These are phyloP conservation scores for Timema podura DNA, from an alignment of 2,888 invertebrate genomes.

Conservation along the genomic window DNA sequence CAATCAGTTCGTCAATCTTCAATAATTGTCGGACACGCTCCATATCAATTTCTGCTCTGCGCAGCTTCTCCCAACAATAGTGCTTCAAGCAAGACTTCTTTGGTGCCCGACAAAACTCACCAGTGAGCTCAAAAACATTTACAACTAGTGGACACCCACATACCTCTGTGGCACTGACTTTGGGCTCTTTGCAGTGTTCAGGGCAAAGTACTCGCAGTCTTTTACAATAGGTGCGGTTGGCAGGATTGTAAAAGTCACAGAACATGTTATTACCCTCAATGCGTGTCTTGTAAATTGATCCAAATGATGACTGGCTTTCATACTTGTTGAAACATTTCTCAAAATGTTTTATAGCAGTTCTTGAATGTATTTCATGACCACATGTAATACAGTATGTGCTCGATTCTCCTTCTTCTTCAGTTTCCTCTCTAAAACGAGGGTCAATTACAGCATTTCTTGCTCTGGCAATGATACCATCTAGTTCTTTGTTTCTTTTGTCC, in stretches of 20 bases:
- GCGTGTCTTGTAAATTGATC: slow-evolving; percentile 88
- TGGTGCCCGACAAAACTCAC: slow-evolving; percentile 80
- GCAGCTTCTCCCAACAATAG: slow-evolving; percentile 92
- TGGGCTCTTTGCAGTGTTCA: slow-evolving; percentile 93
- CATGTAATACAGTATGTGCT: slow-evolving; percentile 96
- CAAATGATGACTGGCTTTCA: slow-evolving; percentile 95
- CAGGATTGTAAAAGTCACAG: slow-evolving; percentile 91
- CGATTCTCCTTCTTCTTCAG: slow-evolving; percentile 63
- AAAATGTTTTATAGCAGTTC: slow-evolving; percentile 92
- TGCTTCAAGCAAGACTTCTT: slow-evolving; percentile 90
- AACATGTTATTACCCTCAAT: slow-evolving; percentile 97
- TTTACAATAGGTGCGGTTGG: slow-evolving; percentile 91
- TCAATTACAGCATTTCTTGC: slow-evolving; percentile 70
- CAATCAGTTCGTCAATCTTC: slow-evolving; percentile 87
- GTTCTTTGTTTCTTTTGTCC: slow-evolving; percentile 69
- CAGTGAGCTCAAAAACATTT: slow-evolving; percentile 78
- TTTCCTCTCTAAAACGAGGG: slow-evolving; percentile 60
- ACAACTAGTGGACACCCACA: slow-evolving; percentile 90
- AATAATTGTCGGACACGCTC: slow-evolving; percentile 65
- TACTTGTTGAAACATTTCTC: slow-evolving; percentile 98
- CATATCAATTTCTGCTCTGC: slow-evolving; percentile 92
- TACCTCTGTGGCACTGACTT: slow-evolving; percentile 76
- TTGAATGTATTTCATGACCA: slow-evolving; percentile 90
- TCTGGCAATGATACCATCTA: slow-evolving; percentile 76
- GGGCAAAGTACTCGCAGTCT: slow-evolving; percentile 92